These are phyloP conservation scores for Watsonalla binaria DNA, from an alignment of 2,888 invertebrate species.

Conservation along the genomic window DNA sequence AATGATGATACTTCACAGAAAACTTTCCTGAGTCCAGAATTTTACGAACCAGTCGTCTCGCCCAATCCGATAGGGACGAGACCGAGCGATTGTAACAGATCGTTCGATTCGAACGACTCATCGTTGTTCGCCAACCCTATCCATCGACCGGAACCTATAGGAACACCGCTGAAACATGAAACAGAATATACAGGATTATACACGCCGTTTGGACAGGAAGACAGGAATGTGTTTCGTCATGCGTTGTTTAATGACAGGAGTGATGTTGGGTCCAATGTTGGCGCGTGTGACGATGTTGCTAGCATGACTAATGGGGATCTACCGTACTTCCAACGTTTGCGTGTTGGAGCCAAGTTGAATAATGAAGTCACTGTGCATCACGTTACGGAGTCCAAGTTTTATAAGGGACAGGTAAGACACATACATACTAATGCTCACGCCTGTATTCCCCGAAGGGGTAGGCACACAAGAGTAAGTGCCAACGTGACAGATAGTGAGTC, in stretches of 20 bases:
- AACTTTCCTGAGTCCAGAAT: conserved; percentile 54
- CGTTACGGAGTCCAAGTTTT: conserved; percentile 69
- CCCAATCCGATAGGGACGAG: conserved; percentile 68
- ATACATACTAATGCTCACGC: too few relatives aligned
- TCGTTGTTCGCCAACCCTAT: conserved; percentile 56
- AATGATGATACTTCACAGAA: conserved; percentile 49
- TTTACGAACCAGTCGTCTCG: conserved; percentile 52
- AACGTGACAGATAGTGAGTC: too few relatives aligned
- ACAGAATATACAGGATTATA: conserved; percentile 37
- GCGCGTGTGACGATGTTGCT: conserved; percentile 27
- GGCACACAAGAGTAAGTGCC: too few relatives aligned
- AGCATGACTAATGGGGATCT: conserved; percentile 55
- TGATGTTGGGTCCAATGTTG: conserved; percentile 22
- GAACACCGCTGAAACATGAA: conserved; percentile 30
- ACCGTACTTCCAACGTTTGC: conserved; percentile 64
- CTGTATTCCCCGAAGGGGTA: not conserved
- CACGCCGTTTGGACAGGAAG: conserved; percentile 66
- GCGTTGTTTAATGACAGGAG: conserved; percentile 59
- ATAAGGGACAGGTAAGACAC: conserved; percentile 59
- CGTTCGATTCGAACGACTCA: conserved; percentile 41
- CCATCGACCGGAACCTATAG: conserved; percentile 56
- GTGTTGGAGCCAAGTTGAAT: conserved; percentile 65
- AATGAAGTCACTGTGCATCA: conserved; percentile 70
- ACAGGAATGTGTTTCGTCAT: conserved; percentile 59
- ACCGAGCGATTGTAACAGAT: conserved; percentile 36